Base-by-base conservation (phyloP, 2,113 vertebrate genomes). In the Synchiropus splendidus region DNA sequence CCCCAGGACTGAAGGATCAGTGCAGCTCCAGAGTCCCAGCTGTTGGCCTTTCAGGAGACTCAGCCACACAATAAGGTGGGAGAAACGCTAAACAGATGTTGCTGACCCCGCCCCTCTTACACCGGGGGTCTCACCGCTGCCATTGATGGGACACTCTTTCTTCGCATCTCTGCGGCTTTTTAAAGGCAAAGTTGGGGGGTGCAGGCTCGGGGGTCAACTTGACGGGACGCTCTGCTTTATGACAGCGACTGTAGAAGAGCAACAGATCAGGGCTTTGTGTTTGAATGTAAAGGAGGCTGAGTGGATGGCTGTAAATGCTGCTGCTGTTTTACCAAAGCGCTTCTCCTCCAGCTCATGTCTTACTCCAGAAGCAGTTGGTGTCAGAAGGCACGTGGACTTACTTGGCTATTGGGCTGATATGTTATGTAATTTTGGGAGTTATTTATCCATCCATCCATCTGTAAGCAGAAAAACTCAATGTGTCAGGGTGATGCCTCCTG, bases 61-160 rank as follows among this genome's bases (percentile, higher is more conserved):
- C 56, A 12, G 45, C 51, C 58, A 66, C 48, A 79, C 70, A 80
- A 68, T 71, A 69, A 82, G 64, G 50, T 53, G 36, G 69, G 61
- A 70, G 64, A 57, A 70, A 81, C 31, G 44, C 57, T 67, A 75
- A 80, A 72, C 78, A 84, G 78, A 84, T 84, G 77, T 83, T 78
- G 16, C 52, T 40, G 37, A 44, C 58, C 70, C 61, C 66, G 56
- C 18, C 58, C 62, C 57, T 39, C 49, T 6, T 18, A 49, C 49
- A 36, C 45, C 32, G 12, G 10, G 36, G 14, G 16, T 45, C 48
- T 36, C 47, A 45, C 43, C 42, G 51, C 45, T 54, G 46, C 67
- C 21, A 67, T 58, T 68, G 73, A 77, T 55, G 52, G 63, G 54
- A 36, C 38, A 58, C 54, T 57, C 56, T 44, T 72, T 79, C 75